Conservation (phyloP, 2,888 invertebrate species). For the Meliscaeva auricollis region DNA sequence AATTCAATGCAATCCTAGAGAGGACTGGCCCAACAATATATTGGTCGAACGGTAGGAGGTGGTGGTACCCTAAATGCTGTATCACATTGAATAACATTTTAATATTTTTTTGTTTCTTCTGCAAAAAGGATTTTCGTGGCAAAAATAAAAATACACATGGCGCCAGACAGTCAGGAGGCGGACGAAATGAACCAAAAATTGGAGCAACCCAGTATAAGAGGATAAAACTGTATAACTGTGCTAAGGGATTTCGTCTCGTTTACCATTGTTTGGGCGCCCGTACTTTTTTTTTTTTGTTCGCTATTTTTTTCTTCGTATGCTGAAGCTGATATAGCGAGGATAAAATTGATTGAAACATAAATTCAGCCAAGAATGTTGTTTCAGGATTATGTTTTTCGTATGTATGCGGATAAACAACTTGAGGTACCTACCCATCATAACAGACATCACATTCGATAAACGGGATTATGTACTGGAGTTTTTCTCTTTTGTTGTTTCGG, state of each 20-base stretch:
- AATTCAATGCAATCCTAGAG: slow-evolving; percentile 54
- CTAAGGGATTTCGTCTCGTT: slow-evolving; percentile 35
- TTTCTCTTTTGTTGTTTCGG: background rate
- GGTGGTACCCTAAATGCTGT: slow-evolving; percentile 26
- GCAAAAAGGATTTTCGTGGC: slow-evolving; percentile 34
- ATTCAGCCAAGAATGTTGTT: slow-evolving; percentile 67
- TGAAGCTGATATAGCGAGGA: slow-evolving; percentile 20
- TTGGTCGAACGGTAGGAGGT: slow-evolving; percentile 27
- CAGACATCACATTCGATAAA: background rate
- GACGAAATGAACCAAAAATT: slow-evolving; percentile 70
- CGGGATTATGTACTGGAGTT: background rate
- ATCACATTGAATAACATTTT: slow-evolving; percentile 40
- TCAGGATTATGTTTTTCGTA: slow-evolving; percentile 50
- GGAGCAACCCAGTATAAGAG: slow-evolving; percentile 55
- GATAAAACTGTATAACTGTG: slow-evolving; percentile 31
- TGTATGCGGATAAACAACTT: slow-evolving; percentile 34
- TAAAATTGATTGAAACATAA: slow-evolving; percentile 73
- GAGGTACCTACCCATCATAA: background rate
- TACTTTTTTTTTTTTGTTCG: background rate
- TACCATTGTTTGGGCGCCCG: slow-evolving; percentile 28
- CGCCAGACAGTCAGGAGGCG: slow-evolving; percentile 75
- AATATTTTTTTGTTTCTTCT: slow-evolving; percentile 20
- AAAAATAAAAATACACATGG: slow-evolving; percentile 62
- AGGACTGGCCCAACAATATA: slow-evolving; percentile 21
- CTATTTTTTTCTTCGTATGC: background rate